Percentiles rank a stretch among this genome's conserved stretches.
These are phyloP conservation scores for Eulacestoma nigropectus DNA, from an alignment of 2,113 vertebrate genomes.

Conservation along the genomic window DNA sequence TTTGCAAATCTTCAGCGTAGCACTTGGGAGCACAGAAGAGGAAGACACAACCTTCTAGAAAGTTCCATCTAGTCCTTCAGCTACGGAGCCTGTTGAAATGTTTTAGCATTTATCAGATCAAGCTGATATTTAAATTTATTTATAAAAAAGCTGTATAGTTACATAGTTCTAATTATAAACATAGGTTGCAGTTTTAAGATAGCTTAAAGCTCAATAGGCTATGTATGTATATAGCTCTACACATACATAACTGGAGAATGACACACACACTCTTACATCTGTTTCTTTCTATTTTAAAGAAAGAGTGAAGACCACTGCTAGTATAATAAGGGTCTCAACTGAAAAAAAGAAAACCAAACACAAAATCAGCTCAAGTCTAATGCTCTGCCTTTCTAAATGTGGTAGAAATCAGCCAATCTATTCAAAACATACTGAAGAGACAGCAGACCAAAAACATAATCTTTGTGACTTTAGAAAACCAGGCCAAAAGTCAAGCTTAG, in stretches of 20 bases:
- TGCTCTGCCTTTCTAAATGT: background rate
- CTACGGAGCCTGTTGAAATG: background rate
- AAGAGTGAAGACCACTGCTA: background rate
- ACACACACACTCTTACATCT: background rate
- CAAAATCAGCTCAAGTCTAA: background rate
- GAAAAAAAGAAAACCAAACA: background rate
- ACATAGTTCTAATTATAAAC: background rate
- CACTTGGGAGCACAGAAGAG: background rate
- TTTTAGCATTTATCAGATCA: background rate
- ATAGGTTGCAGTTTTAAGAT: background rate
- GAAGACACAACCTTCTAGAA: background rate
- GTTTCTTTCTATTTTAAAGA: background rate
- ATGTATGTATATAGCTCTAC: background rate
- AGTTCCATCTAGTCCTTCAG: background rate
- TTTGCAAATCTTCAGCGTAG: background rate
- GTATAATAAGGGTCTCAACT: background rate
- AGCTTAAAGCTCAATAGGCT: background rate
- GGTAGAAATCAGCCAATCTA: background rate
- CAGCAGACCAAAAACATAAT: background rate
- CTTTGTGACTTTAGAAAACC: background rate
- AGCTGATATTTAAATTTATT: background rate
- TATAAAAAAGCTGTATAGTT: background rate
- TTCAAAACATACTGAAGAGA: background rate
- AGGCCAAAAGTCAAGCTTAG: background rate
- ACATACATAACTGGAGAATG: background rate